Evolutionary conservation across 1,140 invertebrate genomes (phyloP), one percentile per base, ranked within the genome.

Genomic region (Anastatus disparis): DNA sequence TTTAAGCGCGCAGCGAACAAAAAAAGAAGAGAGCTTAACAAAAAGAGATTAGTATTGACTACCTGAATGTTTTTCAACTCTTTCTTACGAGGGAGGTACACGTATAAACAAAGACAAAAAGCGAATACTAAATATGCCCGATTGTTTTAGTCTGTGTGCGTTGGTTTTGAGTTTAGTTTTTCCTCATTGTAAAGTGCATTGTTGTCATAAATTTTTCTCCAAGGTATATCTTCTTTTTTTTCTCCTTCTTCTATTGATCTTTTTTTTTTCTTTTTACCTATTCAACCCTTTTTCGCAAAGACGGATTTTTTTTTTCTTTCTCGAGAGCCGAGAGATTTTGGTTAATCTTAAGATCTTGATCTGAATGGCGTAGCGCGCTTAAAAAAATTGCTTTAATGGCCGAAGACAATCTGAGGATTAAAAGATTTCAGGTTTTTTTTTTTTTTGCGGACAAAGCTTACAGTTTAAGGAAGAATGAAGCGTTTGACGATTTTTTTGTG

Each of bases 31-130:
- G 38, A 22, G 1, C 15, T 12, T 9, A 13, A 13, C 46, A 6
- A 56, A 2, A 8, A 17, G n/a, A 67, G 63, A 76, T 76, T 73
- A 73, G 63, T 24, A 59, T 4, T 7, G 2, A 22, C 26, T 9
- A 72, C 74, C 75, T 69, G 74, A 56, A n/a, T 2, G 42, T 68
- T 70, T 72, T 72, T 72, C 70, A 71, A 68, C 64, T 52, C 59
- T 74, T 69, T 74, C 46, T 68, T 67, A 3, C 3, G 12, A 3
- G 20, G 38, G 1, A 3, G 31, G 8, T 2, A n/a, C n/a, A n/a
- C n/a, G n/a, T n/a, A n/a, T n/a, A n/a, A n/a, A n/a, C 1, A 1
- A 9, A 24, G 27, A 53, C 20, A 56, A 53, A 53, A 55, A 56
- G 35, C 35, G 15, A 66, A n/a, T 12, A 27, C 26, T 46, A 38